phyloP scores from a whole-genome alignment of 2,888 invertebrate genomes.

The Morpho helenor region DNA sequence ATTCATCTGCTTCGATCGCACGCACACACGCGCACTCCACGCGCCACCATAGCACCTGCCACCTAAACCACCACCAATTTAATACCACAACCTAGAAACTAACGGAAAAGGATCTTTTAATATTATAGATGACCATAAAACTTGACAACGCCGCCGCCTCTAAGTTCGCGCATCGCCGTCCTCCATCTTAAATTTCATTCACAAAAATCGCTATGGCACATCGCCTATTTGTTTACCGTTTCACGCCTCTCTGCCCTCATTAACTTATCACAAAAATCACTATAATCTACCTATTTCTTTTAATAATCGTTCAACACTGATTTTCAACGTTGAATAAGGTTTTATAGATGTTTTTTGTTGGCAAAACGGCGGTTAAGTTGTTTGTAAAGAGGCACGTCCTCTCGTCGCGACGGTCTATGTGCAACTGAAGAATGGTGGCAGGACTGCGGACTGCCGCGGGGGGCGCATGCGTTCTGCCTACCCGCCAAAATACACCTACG shows the following conservation, averaged over 20 bases:
- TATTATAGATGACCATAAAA: constrained; percentile 44
- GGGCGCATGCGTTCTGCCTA: constrained; percentile 61
- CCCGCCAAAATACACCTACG: constrained; percentile 77
- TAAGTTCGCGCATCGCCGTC: constrained; percentile 57
- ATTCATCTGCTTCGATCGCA: constrained; percentile 73
- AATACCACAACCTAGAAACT: constrained; percentile 13
- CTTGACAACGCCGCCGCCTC: constrained; percentile 42
- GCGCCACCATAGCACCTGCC: constrained; percentile 29
- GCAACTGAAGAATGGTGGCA: constrained; percentile 76
- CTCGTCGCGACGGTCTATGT: constrained; percentile 45
- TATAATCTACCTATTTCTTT: constrained; percentile 25
- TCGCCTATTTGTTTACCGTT: constrained; percentile 69
- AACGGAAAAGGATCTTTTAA: constrained; percentile 17
- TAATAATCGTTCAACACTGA: constrained; percentile 35
- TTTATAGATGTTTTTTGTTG: constrained; percentile 55
- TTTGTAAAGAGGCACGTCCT: constrained; percentile 40
- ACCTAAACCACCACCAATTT: constrained; percentile 24
- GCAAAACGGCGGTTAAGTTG: constrained; percentile 46
- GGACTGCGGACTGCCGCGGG: constrained; percentile 68
- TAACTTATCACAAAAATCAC: constrained; percentile 31
- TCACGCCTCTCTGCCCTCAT: constrained; percentile 48
- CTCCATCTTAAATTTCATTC: constrained; percentile 78
- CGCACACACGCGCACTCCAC: constrained; percentile 49
- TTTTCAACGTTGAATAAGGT: constrained; percentile 36
- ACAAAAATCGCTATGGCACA: constrained; percentile 71